Evolutionary conservation across 2,797 vertebrate genomes (phyloP).

Genomic region (Kryptopterus vitreolus): DNA sequence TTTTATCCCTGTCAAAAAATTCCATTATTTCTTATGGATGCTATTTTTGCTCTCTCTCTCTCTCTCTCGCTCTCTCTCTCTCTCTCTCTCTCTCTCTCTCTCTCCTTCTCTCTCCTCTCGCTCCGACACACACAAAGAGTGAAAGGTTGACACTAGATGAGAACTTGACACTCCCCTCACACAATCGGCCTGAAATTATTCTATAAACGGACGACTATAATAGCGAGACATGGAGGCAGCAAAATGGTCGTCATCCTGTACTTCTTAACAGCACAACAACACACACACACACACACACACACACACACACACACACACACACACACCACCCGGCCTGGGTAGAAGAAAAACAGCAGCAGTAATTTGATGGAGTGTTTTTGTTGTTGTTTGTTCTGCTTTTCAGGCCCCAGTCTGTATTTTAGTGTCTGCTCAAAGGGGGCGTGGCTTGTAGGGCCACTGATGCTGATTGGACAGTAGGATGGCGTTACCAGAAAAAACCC

Average conservation of each 20-base stretch:
- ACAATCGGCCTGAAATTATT: background rate
- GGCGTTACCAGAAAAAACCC: background rate
- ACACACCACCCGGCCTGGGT: background rate
- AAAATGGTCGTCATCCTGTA: background rate
- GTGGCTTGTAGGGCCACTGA: background rate
- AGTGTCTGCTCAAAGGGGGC: background rate
- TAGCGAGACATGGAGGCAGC: background rate
- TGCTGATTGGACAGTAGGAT: background rate
- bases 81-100: background rate
- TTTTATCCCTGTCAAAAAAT: too few species aligned
- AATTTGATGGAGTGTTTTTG: background rate
- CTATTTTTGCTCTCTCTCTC: background rate
- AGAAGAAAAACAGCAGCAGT: too few species aligned
- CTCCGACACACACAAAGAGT: background rate
- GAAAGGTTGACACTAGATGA: background rate
- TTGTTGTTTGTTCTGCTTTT: background rate
- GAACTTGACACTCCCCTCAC: background rate
- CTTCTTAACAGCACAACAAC: background rate
- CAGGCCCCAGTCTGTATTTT: background rate
- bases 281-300: background rate
- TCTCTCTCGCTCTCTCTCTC: background rate
- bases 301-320: constrained; percentile 12
- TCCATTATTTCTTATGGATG: too few species aligned
- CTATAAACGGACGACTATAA: background rate
- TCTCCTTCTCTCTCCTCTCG: background rate